A percentile compares a stretch with the other conserved stretches of the same genome.
phyloP scores from a whole-genome alignment of 2,113 vertebrate genomes.

The Microcebus griseorufus region DNA sequence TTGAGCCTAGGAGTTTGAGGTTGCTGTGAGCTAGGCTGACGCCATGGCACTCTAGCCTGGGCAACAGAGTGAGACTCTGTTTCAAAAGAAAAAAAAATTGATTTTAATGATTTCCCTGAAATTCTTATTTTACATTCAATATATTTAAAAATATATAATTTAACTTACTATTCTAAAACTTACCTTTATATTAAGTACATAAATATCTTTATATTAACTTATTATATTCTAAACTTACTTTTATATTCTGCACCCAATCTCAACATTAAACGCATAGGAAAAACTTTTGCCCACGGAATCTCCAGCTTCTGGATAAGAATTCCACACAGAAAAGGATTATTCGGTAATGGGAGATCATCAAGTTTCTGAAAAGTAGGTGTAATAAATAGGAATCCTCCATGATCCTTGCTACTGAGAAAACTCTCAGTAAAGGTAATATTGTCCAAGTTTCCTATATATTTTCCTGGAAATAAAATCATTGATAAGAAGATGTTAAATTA shows the following conservation, averaged over 20 bases:
- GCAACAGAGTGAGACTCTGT: too few relatives aligned
- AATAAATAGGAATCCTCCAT: constrained; percentile 96
- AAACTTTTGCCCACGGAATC: constrained; percentile 97
- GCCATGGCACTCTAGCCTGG: too few relatives aligned
- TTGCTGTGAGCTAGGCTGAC: too few relatives aligned
- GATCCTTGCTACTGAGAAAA: constrained; percentile 93
- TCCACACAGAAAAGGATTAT: constrained; percentile 91
- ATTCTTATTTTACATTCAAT: constrained; percentile 37
- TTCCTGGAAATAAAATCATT: constrained; percentile 86
- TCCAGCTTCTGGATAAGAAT: constrained; percentile 96
- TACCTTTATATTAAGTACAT: constrained; percentile 86
- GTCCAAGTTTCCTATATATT: constrained; percentile 91
- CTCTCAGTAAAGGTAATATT: constrained; percentile 94
- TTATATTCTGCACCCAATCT: constrained; percentile 92
- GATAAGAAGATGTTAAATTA: constrained; percentile 53
- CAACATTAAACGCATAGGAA: constrained; percentile 94
- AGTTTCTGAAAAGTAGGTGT: constrained; percentile 91
- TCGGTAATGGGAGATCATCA: constrained; percentile 88
- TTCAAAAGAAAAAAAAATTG: background rate
- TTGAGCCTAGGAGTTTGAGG: too few relatives aligned
- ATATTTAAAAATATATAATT: background rate
- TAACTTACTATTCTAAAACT: constrained; percentile 73
- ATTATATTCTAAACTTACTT: constrained; percentile 84
- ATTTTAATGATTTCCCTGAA: constrained; percentile 44
- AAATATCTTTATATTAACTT: background rate